phyloP scores from a whole-genome alignment of 1,140 invertebrate species.

The Acromyrmex echinatior region DNA sequence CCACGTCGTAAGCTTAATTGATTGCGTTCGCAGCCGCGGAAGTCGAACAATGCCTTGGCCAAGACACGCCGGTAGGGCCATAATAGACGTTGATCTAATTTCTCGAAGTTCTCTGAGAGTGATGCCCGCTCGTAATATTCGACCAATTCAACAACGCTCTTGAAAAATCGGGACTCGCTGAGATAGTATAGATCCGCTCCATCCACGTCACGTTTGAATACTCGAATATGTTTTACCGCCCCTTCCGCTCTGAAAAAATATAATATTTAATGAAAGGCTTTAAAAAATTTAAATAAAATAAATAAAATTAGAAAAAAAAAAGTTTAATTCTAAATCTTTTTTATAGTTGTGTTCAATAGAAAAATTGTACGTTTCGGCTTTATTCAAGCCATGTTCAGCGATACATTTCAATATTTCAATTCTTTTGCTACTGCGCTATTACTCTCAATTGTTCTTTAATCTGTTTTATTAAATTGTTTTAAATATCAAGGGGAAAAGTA shows the following conservation, averaged over 20 bases:
- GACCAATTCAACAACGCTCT: constrained; percentile 95
- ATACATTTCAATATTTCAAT: too few species aligned
- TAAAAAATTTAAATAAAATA: background rate
- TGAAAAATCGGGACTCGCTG: constrained; percentile 96
- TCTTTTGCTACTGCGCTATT: too few species aligned
- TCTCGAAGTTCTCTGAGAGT: constrained; percentile 96
- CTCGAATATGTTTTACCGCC: constrained; percentile 97
- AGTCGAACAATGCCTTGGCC: constrained; percentile 92
- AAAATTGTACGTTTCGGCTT: too few species aligned
- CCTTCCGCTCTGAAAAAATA: constrained; percentile 90
- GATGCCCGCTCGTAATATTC: constrained; percentile 96
- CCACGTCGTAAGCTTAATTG: constrained; percentile 93
- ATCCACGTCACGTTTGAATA: constrained; percentile 90
- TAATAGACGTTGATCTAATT: constrained; percentile 91
- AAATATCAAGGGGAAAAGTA: too few species aligned
- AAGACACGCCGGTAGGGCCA: constrained; percentile 92
- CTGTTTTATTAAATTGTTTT: too few species aligned
- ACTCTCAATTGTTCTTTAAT: too few species aligned
- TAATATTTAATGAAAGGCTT: background rate
- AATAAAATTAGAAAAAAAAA: background rate
- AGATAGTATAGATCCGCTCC: constrained; percentile 90
- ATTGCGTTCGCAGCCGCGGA: constrained; percentile 90
- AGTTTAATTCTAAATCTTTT: background rate
- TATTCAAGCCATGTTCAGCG: too few species aligned
- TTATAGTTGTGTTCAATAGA: too few species aligned